phyloP scores from a whole-genome alignment of 2,888 invertebrate species.

The Opisthograptis luteolata region DNA sequence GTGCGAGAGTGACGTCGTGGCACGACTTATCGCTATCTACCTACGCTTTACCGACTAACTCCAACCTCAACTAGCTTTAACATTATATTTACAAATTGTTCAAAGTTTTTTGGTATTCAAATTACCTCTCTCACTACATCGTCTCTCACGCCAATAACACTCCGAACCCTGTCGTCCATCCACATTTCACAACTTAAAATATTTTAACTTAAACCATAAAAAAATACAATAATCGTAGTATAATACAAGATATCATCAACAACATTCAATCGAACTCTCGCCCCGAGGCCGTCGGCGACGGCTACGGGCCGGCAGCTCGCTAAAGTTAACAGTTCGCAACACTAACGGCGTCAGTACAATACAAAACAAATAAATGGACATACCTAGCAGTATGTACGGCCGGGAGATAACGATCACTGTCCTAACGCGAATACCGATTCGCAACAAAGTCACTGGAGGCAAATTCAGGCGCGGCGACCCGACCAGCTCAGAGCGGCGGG shows the following conservation, averaged over 20 bases:
- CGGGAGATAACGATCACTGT: conserved; percentile 75
- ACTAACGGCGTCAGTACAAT: conserved; percentile 70
- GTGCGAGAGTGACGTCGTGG: conserved; percentile 77
- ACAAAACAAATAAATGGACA: conserved; percentile 80
- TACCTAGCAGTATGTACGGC: conserved; percentile 79
- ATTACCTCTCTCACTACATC: conserved; percentile 77
- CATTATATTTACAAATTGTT: conserved; percentile 84
- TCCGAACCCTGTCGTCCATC: conserved; percentile 64
- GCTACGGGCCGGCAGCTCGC: conserved; percentile 51
- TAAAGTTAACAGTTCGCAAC: conserved; percentile 71
- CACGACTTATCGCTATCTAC: conserved; percentile 78
- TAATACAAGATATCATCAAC: conserved; percentile 80
- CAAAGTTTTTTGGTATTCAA: conserved; percentile 84
- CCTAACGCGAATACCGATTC: conserved; percentile 63
- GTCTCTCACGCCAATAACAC: conserved; percentile 65
- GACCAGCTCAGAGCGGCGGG: conserved; percentile 85
- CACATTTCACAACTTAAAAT: conserved; percentile 74
- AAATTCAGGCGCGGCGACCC: conserved; percentile 75
- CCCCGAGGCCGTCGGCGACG: conserved; percentile 21
- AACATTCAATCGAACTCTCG: conserved; percentile 72
- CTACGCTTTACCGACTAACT: conserved; percentile 73
- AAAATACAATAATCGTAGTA: conserved; percentile 81
- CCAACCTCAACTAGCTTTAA: conserved; percentile 70
- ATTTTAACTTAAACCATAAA: conserved; percentile 80
- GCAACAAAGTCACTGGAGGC: conserved; percentile 69